Evolutionary conservation across 2,113 vertebrate species (phyloP).

Genomic region (Pycnonotus jocosus): DNA sequence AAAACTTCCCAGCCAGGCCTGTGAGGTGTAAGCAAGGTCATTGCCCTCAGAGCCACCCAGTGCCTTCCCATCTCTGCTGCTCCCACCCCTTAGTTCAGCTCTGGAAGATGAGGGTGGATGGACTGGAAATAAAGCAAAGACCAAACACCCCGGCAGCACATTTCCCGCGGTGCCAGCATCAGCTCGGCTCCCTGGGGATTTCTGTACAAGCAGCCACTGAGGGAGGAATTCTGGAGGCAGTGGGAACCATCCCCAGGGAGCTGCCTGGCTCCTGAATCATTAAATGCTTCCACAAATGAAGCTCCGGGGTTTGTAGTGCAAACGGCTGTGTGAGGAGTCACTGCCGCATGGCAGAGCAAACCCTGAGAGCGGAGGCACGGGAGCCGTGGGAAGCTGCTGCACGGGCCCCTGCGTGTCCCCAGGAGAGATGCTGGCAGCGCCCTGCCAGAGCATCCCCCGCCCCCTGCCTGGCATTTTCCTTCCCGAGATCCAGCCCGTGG

Average conservation of each 20-base stretch:
- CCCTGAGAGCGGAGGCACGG: background rate
- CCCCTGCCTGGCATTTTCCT: background rate
- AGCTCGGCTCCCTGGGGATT: background rate
- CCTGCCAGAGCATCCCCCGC: background rate
- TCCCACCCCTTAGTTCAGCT: background rate
- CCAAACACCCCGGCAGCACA: background rate
- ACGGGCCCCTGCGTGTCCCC: background rate
- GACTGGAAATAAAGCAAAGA: background rate
- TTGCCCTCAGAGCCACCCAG: accelerated
- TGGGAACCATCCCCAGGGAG: background rate
- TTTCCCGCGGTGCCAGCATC: background rate
- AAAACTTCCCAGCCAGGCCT: background rate
- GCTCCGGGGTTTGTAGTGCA: background rate
- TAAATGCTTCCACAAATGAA: slow-evolving; percentile 16
- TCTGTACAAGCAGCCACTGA: background rate
- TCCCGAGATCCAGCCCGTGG: background rate
- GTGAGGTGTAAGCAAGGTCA: background rate
- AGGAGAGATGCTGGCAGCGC: background rate
- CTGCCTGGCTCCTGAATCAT: slow-evolving; percentile 29
- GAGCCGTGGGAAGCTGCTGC: background rate
- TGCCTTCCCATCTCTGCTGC: background rate
- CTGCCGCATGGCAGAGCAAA: background rate
- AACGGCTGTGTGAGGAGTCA: background rate
- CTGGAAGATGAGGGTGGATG: accelerated
- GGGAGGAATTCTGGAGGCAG: slow-evolving; percentile 32